Evolutionary conservation across 2,113 vertebrate genomes (phyloP).

Genomic region (Alces alces): DNA sequence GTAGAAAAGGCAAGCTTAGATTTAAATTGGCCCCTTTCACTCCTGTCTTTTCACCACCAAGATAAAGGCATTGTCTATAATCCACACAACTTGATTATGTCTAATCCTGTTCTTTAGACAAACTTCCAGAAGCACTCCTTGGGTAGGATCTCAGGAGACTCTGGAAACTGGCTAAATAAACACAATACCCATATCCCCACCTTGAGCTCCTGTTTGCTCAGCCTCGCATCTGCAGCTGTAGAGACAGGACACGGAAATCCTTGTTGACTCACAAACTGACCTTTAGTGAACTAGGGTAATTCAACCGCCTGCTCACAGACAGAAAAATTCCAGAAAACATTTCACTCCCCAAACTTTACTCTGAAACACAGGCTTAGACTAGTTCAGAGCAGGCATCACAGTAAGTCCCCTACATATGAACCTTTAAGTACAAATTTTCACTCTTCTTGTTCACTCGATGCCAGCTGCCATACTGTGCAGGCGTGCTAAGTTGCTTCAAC

Average conservation of each 20-base stretch:
- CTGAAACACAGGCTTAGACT: neutral
- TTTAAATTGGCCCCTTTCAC: neutral
- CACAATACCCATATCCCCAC: neutral
- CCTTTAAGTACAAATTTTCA: neutral
- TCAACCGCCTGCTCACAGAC: neutral
- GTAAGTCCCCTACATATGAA: neutral
- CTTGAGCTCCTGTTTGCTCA: neutral
- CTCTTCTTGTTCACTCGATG: neutral
- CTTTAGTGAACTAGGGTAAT: neutral
- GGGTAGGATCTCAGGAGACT: neutral
- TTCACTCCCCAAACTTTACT: neutral
- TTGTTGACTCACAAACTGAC: neutral
- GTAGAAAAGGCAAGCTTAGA: neutral
- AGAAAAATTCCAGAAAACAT: neutral
- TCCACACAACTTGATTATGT: too few relatives aligned
- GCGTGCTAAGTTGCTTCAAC: neutral
- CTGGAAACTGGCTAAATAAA: neutral
- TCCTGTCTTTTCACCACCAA: neutral
- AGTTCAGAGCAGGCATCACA: neutral
- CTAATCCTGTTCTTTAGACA: neutral
- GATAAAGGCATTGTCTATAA: neutral
- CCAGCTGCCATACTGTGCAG: rapidly evolving
- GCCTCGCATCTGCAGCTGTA: rapidly evolving
- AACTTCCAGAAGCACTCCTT: neutral
- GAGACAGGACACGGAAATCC: neutral